Conservation (phyloP, 1,140 invertebrate species). For the Drosophila subobscura region DNA sequence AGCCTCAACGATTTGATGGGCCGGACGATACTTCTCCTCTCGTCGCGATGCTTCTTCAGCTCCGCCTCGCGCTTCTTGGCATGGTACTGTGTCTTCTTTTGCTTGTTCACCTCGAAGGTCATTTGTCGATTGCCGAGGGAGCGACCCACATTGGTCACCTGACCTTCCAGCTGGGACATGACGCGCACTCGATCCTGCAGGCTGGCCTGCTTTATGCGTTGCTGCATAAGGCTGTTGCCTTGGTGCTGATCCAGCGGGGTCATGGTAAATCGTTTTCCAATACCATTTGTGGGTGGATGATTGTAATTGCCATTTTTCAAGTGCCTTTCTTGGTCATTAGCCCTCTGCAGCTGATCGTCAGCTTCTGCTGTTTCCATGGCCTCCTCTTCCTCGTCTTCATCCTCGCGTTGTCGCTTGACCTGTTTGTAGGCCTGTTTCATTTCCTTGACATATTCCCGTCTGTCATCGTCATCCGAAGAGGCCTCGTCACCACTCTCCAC, state of each 20-base stretch:
- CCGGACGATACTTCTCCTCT: constrained; percentile 89
- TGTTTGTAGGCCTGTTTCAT: constrained; percentile 89
- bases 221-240: constrained; percentile 41
- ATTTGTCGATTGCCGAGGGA: constrained; percentile 89
- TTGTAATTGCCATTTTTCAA: constrained; percentile 32
- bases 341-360: constrained; percentile 1
- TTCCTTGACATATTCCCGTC: constrained; percentile 90
- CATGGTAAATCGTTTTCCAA: constrained; percentile 44
- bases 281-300: constrained; percentile 18
- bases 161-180: constrained; percentile 85
- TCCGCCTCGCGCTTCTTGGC: constrained; percentile 84
- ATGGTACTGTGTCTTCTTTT: constrained; percentile 84
- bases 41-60: constrained; percentile 88
- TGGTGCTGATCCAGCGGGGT: constrained; percentile 47
- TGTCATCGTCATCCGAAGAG: constrained; percentile 93
- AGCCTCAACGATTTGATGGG: constrained; percentile 85
- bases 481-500: constrained; percentile 74
- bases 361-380: no score
- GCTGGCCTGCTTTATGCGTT: constrained; percentile 85
- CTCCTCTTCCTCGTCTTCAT: constrained; percentile 79
- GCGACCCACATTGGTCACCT: constrained; percentile 86
- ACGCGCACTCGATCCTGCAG: constrained; percentile 88
- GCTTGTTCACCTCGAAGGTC: constrained; percentile 87
- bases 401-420: constrained; percentile 80
- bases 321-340: constrained; percentile 29